A percentile compares a stretch with the other conserved stretches of the same genome.
Evolutionary conservation across 2,888 invertebrate genomes (phyloP).

Genomic region (Loripinus fragilis): DNA sequence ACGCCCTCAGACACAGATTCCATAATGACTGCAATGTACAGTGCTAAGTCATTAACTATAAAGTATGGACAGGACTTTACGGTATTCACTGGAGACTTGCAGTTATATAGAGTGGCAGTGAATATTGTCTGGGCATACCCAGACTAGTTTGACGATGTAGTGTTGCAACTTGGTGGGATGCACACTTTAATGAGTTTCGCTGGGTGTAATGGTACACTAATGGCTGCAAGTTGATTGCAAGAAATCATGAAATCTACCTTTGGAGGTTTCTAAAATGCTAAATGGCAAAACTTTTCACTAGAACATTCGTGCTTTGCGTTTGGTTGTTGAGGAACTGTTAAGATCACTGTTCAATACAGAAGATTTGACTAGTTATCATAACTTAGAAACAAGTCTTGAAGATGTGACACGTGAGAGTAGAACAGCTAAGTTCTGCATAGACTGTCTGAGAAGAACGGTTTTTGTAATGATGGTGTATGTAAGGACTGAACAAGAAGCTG

Average conservation of each 20-base stretch:
- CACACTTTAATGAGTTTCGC: conserved; percentile 64
- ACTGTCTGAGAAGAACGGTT: too few relatives aligned
- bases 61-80: conserved; percentile 37
- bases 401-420: background rate
- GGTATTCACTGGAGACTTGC: conserved; percentile 5
- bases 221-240: conserved; percentile 55
- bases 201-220: conserved; percentile 49
- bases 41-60: conserved; percentile 42
- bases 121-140: conserved; percentile 42
- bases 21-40: conserved; percentile 21
- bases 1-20: background rate
- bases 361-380: background rate
- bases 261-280: conserved; percentile 60
- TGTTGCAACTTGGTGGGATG: conserved; percentile 32
- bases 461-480: background rate
- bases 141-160: background rate
- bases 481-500: background rate
- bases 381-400: background rate
- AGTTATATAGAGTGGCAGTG: conserved; percentile 55
- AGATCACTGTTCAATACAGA: background rate
- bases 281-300: background rate
- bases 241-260: conserved; percentile 56
- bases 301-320: too few relatives aligned
- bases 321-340: background rate
- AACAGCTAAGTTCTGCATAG: background rate